Evolutionary conservation across 2,888 invertebrate species (phyloP).

Genomic region (Hydraecia micacea): DNA sequence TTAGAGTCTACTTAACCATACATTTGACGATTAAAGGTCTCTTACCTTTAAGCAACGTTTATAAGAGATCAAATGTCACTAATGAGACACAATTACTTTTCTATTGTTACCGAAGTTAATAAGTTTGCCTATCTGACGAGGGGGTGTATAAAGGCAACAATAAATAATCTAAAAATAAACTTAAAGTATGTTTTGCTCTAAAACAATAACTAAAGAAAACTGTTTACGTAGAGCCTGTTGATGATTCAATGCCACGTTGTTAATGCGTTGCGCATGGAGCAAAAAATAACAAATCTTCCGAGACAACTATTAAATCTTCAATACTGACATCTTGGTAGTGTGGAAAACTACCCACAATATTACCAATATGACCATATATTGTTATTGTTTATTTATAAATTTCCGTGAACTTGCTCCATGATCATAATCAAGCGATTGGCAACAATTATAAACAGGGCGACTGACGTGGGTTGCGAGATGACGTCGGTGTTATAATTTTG

Average conservation of each 20-base stretch:
- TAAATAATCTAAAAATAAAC: not conserved
- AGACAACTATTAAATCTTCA: conserved; percentile 25
- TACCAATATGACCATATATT: conserved; percentile 13
- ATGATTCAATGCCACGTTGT: conserved; percentile 7
- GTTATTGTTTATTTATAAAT: conserved; percentile 45
- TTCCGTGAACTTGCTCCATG: conserved; percentile 35
- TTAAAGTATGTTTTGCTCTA: not conserved
- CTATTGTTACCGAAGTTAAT: too few species aligned
- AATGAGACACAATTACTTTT: too few species aligned
- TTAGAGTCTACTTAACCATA: not conserved
- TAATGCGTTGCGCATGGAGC: not conserved
- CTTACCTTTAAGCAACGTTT: not conserved
- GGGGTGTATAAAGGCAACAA: not conserved
- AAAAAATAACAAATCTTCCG: conserved; percentile 21
- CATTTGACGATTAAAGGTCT: not conserved
- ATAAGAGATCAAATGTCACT: not conserved
- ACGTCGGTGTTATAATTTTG: conserved; percentile 34
- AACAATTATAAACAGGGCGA: conserved; percentile 10
- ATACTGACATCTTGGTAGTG: conserved; percentile 15
- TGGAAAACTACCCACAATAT: conserved; percentile 39
- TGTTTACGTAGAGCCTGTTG: not conserved
- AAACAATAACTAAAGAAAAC: not conserved
- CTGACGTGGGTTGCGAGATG: conserved; percentile 29
- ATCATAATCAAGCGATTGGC: conserved; percentile 30
- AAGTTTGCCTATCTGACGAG: too few species aligned